These are phyloP conservation scores for Patella pellucida DNA, from an alignment of 2,888 invertebrate genomes.

Conservation along the genomic window DNA sequence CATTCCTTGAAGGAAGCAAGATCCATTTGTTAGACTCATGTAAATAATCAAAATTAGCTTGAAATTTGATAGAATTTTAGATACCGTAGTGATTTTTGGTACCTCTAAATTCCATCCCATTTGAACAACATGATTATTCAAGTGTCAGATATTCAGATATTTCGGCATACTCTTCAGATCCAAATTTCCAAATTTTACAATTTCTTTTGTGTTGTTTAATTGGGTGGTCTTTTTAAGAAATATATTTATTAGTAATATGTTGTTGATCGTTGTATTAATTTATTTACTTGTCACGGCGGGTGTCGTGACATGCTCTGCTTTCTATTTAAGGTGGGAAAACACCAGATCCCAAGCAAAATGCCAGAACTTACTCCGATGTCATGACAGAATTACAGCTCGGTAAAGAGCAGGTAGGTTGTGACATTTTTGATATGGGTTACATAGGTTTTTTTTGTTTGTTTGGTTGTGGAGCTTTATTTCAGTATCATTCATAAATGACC, in stretches of 20 bases:
- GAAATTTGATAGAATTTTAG: too few species aligned
- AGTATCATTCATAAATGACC: too few species aligned
- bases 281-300: conserved; percentile 53
- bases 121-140: too few species aligned
- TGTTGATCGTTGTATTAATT: conserved; percentile 20
- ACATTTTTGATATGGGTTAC: too few species aligned
- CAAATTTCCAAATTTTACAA: conserved; percentile 5
- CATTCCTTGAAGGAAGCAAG: too few species aligned
- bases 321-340: conserved; percentile 93
- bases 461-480: too few species aligned
- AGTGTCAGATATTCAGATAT: too few species aligned
- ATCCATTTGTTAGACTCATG: too few species aligned
- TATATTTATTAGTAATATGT: background rate
- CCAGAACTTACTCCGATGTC: conserved; percentile 95
- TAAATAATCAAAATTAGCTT: too few species aligned
- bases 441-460: too few species aligned
- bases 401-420: conserved; percentile 85
- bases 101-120: too few species aligned
- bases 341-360: conserved; percentile 85
- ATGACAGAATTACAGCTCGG: conserved; percentile 96
- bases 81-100: too few species aligned
- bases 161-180: background rate
- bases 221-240: conserved; percentile 6
- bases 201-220: conserved; percentile 11
- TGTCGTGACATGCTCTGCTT: conserved; percentile 66